These are phyloP conservation scores for Samia ricini DNA, from an alignment of 1,140 invertebrate genomes.

Conservation along the genomic window DNA sequence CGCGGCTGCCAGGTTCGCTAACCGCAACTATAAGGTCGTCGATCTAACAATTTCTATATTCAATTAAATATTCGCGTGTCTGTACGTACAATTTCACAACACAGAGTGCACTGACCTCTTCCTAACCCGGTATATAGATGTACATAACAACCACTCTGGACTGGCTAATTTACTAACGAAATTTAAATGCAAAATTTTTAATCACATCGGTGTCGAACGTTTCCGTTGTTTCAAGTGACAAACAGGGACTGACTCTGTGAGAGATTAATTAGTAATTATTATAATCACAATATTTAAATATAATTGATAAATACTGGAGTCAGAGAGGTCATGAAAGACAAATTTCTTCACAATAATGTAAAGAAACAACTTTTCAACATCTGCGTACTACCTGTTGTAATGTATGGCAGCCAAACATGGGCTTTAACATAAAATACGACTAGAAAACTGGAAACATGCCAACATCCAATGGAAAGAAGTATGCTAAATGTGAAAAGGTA, in stretches of 20 bases:
- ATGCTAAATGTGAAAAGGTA: no score
- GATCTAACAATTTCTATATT: conserved; percentile 5
- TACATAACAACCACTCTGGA: conserved; percentile 19
- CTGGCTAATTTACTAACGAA: conserved; percentile 26
- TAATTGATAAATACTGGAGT: no score
- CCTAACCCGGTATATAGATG: no score
- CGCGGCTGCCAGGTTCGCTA: background rate
- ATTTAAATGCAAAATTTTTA: conserved; percentile 33
- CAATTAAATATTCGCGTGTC: conserved; percentile 8
- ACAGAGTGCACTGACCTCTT: conserved; percentile 27
- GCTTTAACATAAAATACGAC: no score
- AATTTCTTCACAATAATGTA: no score
- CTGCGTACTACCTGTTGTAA: no score
- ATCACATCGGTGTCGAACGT: conserved; percentile 22
- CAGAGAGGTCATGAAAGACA: no score
- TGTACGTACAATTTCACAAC: conserved; percentile 1
- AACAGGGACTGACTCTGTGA: background rate
- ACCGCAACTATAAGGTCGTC: background rate
- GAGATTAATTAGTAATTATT: background rate
- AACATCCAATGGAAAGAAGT: no score
- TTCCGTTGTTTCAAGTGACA: conserved; percentile 12
- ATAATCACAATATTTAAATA: no score
- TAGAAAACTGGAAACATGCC: no score
- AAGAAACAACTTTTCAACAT: no score
- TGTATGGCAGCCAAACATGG: no score